Conservation (phyloP, 2,888 invertebrate species). For the Philereme transversata region DNA sequence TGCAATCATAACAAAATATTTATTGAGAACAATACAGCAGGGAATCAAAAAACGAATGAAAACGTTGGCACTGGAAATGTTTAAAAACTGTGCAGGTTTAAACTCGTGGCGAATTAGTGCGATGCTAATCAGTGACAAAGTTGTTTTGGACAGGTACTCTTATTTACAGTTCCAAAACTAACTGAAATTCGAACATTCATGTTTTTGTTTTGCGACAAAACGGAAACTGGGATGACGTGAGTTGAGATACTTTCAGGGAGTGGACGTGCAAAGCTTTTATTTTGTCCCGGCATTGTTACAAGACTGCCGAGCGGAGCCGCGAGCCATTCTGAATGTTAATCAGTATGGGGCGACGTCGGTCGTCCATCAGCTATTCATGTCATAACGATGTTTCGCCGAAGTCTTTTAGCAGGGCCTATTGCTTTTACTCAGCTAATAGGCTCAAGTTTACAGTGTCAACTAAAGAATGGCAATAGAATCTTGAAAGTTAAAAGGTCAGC, state of each 20-base stretch:
- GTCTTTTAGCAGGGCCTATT: slow-evolving; percentile 56
- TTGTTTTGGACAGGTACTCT: not conserved
- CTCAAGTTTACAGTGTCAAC: slow-evolving; percentile 33
- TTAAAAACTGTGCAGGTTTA: too few species aligned
- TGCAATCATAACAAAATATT: too few species aligned
- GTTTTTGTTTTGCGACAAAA: slow-evolving; percentile 57
- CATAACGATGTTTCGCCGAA: slow-evolving; percentile 66
- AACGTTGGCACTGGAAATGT: too few species aligned
- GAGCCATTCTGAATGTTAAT: slow-evolving; percentile 77
- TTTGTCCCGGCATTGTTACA: slow-evolving; percentile 76
- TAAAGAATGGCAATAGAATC: slow-evolving; percentile 6
- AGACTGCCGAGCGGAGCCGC: slow-evolving; percentile 68
- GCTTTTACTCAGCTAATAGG: slow-evolving; percentile 38
- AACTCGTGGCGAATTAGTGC: too few species aligned
- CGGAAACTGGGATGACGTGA: slow-evolving; percentile 62
- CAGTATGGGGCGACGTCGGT: slow-evolving; percentile 63
- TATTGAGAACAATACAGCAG: too few species aligned
- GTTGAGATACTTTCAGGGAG: slow-evolving; percentile 71
- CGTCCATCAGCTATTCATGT: slow-evolving; percentile 77
- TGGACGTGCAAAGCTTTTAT: slow-evolving; percentile 80
- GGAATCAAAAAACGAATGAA: too few species aligned
- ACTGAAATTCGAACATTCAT: slow-evolving; percentile 32
- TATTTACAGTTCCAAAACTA: slow-evolving; percentile 33
- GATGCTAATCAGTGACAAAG: too few species aligned
- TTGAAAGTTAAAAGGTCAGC: not conserved